Percentiles rank a stretch among this genome's conserved stretches.
phyloP scores from a whole-genome alignment of 2,888 invertebrate species.

The Callyntrura guangdongensis region DNA sequence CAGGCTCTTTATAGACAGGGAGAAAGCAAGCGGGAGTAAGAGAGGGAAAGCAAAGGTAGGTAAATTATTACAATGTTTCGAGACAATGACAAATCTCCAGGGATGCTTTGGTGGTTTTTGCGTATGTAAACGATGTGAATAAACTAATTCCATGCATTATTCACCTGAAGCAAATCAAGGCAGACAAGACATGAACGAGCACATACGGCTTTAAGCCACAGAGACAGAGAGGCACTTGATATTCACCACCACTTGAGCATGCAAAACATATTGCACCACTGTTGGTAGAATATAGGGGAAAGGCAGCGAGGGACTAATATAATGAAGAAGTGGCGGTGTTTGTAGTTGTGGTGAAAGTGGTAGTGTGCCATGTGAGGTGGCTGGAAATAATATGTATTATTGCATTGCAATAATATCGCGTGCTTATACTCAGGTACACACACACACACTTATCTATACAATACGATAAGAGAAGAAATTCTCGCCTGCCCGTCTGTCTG shows the following conservation, averaged over 20 bases:
- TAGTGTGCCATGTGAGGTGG: conserved; percentile 23
- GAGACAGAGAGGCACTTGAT: conserved; percentile 62
- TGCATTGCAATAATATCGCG: background rate
- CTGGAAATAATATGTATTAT: background rate
- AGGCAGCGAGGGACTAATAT: conserved; percentile 7
- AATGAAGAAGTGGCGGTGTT: conserved; percentile 18
- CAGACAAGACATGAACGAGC: conserved; percentile 51
- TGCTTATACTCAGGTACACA: background rate
- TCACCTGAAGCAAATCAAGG: conserved; percentile 73
- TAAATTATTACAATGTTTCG: conserved; percentile 74
- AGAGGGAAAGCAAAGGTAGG: conserved; percentile 50
- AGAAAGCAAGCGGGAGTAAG: background rate
- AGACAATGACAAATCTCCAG: conserved; percentile 75
- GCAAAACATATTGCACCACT: conserved; percentile 40
- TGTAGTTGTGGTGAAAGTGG: conserved; percentile 36
- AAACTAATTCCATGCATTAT: conserved; percentile 76
- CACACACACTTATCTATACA: background rate
- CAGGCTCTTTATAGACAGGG: background rate
- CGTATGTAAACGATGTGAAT: conserved; percentile 75
- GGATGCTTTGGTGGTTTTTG: conserved; percentile 67
- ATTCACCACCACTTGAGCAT: conserved; percentile 70
- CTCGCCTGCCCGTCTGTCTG: background rate
- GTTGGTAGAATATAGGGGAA: background rate
- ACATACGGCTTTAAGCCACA: conserved; percentile 35
- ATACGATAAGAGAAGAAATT: background rate